Conservation (phyloP, 2,113 vertebrate genomes). For the Tautogolabrus adspersus region DNA sequence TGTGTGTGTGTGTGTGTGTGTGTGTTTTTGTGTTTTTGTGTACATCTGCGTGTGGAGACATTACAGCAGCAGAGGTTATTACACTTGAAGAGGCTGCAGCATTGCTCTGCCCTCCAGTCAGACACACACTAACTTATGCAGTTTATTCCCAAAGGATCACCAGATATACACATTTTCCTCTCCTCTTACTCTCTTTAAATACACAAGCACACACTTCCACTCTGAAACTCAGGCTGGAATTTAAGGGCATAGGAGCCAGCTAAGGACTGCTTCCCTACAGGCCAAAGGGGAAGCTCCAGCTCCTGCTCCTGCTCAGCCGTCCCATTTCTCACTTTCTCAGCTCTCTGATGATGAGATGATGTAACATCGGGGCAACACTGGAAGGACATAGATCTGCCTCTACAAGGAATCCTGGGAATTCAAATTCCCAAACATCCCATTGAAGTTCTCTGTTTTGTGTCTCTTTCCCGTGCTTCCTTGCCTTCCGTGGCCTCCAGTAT, state of each 20-base stretch:
- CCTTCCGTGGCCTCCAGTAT: constrained; percentile 84
- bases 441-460: constrained; percentile 45
- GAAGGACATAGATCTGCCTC: constrained; percentile 23
- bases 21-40: neutral
- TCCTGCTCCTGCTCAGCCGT: constrained; percentile 26
- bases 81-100: constrained; percentile 30
- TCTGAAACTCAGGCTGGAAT: constrained; percentile 32
- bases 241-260: constrained; percentile 47
- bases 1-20: no score
- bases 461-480: constrained; percentile 6
- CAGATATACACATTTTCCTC: constrained; percentile 33
- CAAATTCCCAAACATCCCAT: constrained; percentile 28
- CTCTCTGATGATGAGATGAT: constrained; percentile 65
- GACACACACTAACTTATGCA: constrained; percentile 27
- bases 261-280: constrained; percentile 49
- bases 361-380: constrained; percentile 68
- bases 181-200: neutral
- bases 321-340: constrained; percentile 44
- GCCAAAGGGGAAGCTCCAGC: constrained; percentile 38
- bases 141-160: constrained; percentile 44
- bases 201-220: constrained; percentile 8
- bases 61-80: constrained; percentile 48
- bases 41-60: constrained; percentile 16
- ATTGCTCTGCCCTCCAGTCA: constrained; percentile 52
- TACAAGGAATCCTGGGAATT: constrained; percentile 21